Evolutionary conservation across 2,888 invertebrate species (phyloP).

Genomic region (Drosophila trichaetosa): DNA sequence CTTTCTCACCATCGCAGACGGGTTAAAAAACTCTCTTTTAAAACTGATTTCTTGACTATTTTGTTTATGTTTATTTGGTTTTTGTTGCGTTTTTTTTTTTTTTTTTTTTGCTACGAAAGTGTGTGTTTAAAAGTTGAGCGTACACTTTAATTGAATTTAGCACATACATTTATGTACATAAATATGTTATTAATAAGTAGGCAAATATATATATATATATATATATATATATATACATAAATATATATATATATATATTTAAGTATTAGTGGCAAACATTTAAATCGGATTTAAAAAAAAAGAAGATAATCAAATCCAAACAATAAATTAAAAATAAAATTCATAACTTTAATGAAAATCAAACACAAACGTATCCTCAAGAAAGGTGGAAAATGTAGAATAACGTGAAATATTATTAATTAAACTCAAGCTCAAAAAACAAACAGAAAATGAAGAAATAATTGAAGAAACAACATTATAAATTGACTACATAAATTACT

Average conservation of each 20-base stretch:
- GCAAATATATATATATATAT: conserved; percentile 37
- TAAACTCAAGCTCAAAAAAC: conserved; percentile 39
- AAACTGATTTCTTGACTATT: conserved; percentile 24
- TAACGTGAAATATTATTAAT: conserved; percentile 42
- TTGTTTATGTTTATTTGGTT: conserved; percentile 13
- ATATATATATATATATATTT: conserved; percentile 30
- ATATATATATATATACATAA: not conserved
- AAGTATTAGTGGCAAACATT: conserved; percentile 77
- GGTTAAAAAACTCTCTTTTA: conserved; percentile 9
- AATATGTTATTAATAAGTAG: conserved; percentile 52
- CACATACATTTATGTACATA: conserved; percentile 76
- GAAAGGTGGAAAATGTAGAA: conserved; percentile 30
- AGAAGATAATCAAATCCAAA: conserved; percentile 10
- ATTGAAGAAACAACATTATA: conserved; percentile 45
- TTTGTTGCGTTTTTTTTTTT: conserved; percentile 12
- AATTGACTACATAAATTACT: conserved; percentile 55
- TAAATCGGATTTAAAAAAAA: conserved; percentile 55
- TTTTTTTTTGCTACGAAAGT: conserved; percentile 16
- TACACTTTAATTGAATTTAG: conserved; percentile 58
- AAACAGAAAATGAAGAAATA: conserved; percentile 28
- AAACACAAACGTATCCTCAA: conserved; percentile 20
- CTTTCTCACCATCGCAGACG: conserved; percentile 8
- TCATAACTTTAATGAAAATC: conserved; percentile 10
- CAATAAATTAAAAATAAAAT: not conserved
- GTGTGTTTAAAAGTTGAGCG: conserved; percentile 50